Evolutionary conservation across 2,888 invertebrate genomes (phyloP).

Genomic region (Mythimna ferrago): DNA sequence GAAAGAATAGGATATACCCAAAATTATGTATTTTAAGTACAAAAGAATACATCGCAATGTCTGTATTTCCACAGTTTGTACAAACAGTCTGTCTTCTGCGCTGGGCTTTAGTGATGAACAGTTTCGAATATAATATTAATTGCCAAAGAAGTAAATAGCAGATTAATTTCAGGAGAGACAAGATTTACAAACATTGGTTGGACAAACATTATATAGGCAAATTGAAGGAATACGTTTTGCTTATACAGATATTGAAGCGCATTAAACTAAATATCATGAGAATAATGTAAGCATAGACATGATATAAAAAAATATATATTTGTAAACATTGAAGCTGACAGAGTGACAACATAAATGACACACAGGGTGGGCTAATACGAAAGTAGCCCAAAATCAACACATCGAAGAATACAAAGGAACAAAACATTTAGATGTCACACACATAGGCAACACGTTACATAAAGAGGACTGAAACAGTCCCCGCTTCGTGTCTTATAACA

Average conservation of each 20-base stretch:
- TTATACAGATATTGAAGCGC: slow-evolving; percentile 43
- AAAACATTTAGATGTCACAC: slow-evolving; percentile 67
- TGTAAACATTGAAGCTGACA: slow-evolving; percentile 48
- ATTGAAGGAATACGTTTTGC: slow-evolving; percentile 15
- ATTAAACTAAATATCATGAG: slow-evolving; percentile 33
- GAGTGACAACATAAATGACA: slow-evolving; percentile 42
- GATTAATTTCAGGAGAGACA: slow-evolving; percentile 19
- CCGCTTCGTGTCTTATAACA: slow-evolving; percentile 78
- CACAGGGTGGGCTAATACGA: slow-evolving; percentile 38
- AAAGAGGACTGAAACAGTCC: slow-evolving; percentile 72
- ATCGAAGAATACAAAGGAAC: slow-evolving; percentile 52
- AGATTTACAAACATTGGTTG: slow-evolving; percentile 15
- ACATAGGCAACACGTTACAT: slow-evolving; percentile 69
- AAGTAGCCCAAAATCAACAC: slow-evolving; percentile 58
- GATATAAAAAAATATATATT: slow-evolving; percentile 27
- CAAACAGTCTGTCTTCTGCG: no score
- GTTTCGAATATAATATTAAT: slow-evolving; percentile 25
- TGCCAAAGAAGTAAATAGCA: slow-evolving; percentile 37
- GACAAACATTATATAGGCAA: slow-evolving; percentile 22
- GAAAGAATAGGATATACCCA: slow-evolving; percentile 5
- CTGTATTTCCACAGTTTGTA: no score
- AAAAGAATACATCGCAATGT: no score
- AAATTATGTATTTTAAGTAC: background rate
- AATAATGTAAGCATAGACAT: slow-evolving; percentile 24
- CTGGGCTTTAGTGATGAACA: slow-evolving; percentile 12